Base-by-base conservation (phyloP, 2,888 invertebrate genomes). In the Eurytoma californica region DNA sequence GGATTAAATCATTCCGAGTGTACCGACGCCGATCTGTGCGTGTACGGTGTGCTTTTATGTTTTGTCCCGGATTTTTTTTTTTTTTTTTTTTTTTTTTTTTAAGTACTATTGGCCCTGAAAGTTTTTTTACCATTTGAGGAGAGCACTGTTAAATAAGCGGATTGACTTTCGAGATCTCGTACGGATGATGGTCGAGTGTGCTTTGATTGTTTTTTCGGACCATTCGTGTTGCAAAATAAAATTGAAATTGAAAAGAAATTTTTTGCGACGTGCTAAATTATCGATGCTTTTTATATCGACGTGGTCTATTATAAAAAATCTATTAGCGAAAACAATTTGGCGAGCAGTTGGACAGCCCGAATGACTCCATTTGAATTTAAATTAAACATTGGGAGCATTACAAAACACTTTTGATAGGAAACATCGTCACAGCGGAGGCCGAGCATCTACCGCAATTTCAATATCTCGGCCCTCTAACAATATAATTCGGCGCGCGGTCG, bases 1-100 rank as follows among this genome's bases (percentile, higher is more conserved):
- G 88, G 89, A 89, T 89, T 89, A 88, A 88, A 89, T 88, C 88
- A 87, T 89, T 88, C 85, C 83, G 73, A 81, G 53, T 69, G 47
- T 39, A 39, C 39, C 39, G 4, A 67, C 74, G 72, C 70, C 30
- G 77, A 77, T 77, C 81, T 79, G 81, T 79, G 13, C 4, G 66
- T 24, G 60, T 18, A n/a, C 4, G 24, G 20, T 20, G 24, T 3
- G 3, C 4, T 7, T 39, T 3, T 39, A 39, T 4, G 3, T 39
- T 39, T 39, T 39, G 5, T 39, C 24, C 14, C 60, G 20, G 24
- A 14, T 24, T 60, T 53, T 53, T 53, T 24, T 24, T 24, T 24
- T n/a, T n/a, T n/a, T n/a, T n/a, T n/a, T n/a, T n/a, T n/a, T n/a
- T n/a, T n/a, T n/a, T n/a, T n/a, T n/a, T n/a, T n/a, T n/a, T n/a